Evolutionary conservation across 2,113 vertebrate species (phyloP).

Genomic region (Tylochromis polylepis): DNA sequence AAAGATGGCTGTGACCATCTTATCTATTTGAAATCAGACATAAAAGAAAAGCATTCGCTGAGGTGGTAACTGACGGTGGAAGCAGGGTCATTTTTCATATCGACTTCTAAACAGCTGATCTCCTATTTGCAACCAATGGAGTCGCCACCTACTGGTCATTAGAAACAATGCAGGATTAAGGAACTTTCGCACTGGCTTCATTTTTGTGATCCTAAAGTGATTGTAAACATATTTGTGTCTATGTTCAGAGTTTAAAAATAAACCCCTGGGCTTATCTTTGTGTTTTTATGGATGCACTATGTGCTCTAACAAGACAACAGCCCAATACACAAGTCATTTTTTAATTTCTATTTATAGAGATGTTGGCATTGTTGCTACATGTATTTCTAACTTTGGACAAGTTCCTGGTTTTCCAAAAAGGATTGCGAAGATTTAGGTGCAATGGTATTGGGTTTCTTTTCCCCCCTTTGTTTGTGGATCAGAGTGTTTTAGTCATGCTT

Average conservation of each 20-base stretch:
- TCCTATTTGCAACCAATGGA: background rate
- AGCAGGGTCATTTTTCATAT: background rate
- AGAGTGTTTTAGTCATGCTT: background rate
- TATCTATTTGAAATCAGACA: background rate
- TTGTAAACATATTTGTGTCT: no score
- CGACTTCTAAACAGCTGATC: background rate
- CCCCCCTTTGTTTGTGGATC: background rate
- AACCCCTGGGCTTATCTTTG: background rate
- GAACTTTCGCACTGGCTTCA: background rate
- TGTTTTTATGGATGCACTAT: background rate
- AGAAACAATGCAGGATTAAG: background rate
- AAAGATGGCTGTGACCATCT: background rate
- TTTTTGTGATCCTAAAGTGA: background rate
- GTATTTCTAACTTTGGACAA: background rate
- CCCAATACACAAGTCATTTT: background rate
- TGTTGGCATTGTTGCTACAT: background rate
- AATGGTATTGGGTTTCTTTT: no score
- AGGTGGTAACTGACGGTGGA: background rate
- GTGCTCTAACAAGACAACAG: background rate
- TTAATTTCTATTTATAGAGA: background rate
- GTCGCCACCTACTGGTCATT: background rate
- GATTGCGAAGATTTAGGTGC: no score
- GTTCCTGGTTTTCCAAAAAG: no score
- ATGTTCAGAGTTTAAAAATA: background rate
- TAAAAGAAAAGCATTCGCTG: background rate